Evolutionary conservation across 2,113 vertebrate genomes (phyloP), one percentile per base, ranked within the genome.

Genomic region (Petaurus breviceps): DNA sequence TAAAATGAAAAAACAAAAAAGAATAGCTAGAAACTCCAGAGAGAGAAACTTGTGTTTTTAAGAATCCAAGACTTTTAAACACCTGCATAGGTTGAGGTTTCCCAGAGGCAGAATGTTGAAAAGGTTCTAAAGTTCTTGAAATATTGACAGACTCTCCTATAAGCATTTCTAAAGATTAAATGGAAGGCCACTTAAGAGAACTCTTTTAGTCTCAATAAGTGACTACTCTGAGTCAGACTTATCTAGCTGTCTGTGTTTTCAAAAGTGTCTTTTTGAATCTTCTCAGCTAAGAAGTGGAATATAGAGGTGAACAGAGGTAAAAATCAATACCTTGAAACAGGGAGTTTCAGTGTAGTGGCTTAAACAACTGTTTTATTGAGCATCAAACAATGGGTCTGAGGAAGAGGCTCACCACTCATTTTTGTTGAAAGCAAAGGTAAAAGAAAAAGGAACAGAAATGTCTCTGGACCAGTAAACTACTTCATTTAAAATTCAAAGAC

Each of bases 101-200:
- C 92, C 95, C 25, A 95, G 26, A 89, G 47, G 52, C 46, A 14
- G 22, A 43, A 94, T 50, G 26, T 92, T 92, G 92, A 94, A 93
- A 95, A 92, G 37, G 43, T 93, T 84, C 37, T 89, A 5, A 53
- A 94, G 84, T 93, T 97, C 51, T 89, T 31, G 49, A 84, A 77
- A 93, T 94, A 61, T 43, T 77, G n/a, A 52, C 84, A 77, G 2
- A 43, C 1, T 51, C 6, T 91, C 7, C 37, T 5, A 0, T 16
- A 91, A 47, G 3, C 16, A 92, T 92, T 26, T 93, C 11, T 84
- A 46, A 91, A 54, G 8, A n/a, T 77, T 55, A 95, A 89, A 57
- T 43, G 14, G 4, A 52, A 53, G 84, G 57, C 11, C 7, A 49
- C n/a, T 46, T 90, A 52, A 46, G 46, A 91, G n/a, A 55, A 37